Evolutionary conservation across 1,140 invertebrate genomes (phyloP).

Genomic region (Plectrocnemia conspersa): DNA sequence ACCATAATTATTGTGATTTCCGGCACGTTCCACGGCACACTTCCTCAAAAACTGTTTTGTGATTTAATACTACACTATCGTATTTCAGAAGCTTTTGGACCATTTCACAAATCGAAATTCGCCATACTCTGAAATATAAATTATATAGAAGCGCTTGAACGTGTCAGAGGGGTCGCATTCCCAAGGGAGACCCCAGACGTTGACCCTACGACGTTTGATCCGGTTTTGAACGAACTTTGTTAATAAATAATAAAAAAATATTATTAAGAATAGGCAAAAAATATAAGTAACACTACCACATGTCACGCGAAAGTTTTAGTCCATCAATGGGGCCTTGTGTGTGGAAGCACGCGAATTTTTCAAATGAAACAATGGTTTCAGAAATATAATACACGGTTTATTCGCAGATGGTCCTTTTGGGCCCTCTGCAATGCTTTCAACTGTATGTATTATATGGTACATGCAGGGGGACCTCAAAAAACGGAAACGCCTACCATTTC

Average conservation of each 20-base stretch:
- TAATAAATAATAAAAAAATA: no score
- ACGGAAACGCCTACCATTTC: constrained; percentile 14
- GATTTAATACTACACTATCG: constrained; percentile 24
- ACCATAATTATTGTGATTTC: constrained; percentile 22
- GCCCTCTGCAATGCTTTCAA: background rate
- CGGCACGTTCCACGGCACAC: constrained; percentile 19
- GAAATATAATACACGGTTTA: constrained; percentile 16
- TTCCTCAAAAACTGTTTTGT: constrained; percentile 19
- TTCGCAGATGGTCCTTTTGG: constrained; percentile 13
- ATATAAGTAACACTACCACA: no score
- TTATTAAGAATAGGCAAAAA: no score
- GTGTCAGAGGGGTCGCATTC: no score
- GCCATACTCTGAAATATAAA: no score
- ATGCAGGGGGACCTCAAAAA: constrained; percentile 10
- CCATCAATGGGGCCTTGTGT: background rate
- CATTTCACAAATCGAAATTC: constrained; percentile 9
- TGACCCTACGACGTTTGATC: no score
- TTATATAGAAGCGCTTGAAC: no score
- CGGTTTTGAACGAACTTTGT: no score
- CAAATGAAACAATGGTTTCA: constrained; percentile 12
- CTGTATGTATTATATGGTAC: constrained; percentile 3
- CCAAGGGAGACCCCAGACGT: no score
- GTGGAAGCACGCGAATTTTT: constrained; percentile 15
- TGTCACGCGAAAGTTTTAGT: background rate
- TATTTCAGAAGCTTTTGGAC: constrained; percentile 10